These are phyloP conservation scores for Phyllotis vaccarum DNA, from an alignment of 2,797 vertebrate species.

Conservation along the genomic window DNA sequence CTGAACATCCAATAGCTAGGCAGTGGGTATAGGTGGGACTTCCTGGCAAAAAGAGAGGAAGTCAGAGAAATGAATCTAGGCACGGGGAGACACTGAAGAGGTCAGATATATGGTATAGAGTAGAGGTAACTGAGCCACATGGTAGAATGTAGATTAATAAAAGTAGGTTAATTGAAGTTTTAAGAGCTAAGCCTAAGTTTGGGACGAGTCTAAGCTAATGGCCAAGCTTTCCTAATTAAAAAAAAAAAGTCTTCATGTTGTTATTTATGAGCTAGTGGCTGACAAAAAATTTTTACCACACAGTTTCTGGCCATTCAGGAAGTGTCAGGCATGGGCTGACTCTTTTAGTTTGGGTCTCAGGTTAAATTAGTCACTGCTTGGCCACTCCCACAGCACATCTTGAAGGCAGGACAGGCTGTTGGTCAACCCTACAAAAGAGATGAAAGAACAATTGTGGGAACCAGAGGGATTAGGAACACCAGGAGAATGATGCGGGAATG, in stretches of 20 bases:
- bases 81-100: neutral
- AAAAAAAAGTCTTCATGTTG: neutral
- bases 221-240: neutral
- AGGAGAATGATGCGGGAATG: no score
- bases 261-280: neutral
- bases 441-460: neutral
- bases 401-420: neutral
- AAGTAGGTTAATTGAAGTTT: neutral
- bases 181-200: neutral
- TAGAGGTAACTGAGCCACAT: neutral
- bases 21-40: neutral
- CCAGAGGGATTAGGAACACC: neutral
- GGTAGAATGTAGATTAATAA: neutral
- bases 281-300: neutral
- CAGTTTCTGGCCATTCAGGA: neutral
- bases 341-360: neutral
- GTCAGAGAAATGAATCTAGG: neutral
- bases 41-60: neutral
- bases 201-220: neutral
- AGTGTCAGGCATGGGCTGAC: neutral
- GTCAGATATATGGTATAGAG: neutral
- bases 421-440: neutral
- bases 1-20: neutral
- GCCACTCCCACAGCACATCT: neutral
- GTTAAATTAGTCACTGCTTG: neutral